Evolutionary conservation across 1,140 invertebrate species (phyloP), one percentile per base, ranked within the genome.

Genomic region (Mactra quadrangularis): DNA sequence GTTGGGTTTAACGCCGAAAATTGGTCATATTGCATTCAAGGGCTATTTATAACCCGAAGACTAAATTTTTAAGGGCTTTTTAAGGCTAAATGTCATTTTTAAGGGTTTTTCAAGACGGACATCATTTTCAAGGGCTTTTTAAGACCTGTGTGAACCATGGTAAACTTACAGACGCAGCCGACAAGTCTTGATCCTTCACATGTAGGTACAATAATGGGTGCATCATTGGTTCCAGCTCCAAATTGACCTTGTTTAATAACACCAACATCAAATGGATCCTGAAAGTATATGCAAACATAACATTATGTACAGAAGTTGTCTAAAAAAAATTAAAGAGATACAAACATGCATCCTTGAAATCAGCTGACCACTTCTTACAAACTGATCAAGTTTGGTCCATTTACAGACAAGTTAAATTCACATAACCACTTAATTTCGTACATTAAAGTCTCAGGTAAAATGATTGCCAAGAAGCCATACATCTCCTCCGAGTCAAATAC

Each of bases 241-340:
- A 25, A 31, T 38, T 27, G 19, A 7, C 1, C 38, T 31, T 62
- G 55, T 38, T 76, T 60, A 22, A 59, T 55, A 17, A 76, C 45
- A 41, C n/a, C 19, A 27, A 59, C 29, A 62, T 76, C 72, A 76
- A 60, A 76, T 62, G 72, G 72, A 45, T 76, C 57, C 72, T 76
- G 29, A 33, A 76, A 76, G 4, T 3, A 25, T 4, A 68, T 9
- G 11, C 15, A 31, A 22, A 59, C 55, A 22, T 17, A 59, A 7
- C 7, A 22, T 17, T 17, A 59, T 27, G 17, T 11, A 7, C 22
- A 27, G 9, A 59, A 17, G 55, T 25, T 17, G 22, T 25, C 22
- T 59, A 11, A 17, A 9, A 11, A 59, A 9, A 59, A 7, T 17
- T 25, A 59, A 59, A 59, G 7, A 59, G 7, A 59, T 59, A 7